Conservation (phyloP, 2,888 invertebrate species). For the Panzeria rudis region DNA sequence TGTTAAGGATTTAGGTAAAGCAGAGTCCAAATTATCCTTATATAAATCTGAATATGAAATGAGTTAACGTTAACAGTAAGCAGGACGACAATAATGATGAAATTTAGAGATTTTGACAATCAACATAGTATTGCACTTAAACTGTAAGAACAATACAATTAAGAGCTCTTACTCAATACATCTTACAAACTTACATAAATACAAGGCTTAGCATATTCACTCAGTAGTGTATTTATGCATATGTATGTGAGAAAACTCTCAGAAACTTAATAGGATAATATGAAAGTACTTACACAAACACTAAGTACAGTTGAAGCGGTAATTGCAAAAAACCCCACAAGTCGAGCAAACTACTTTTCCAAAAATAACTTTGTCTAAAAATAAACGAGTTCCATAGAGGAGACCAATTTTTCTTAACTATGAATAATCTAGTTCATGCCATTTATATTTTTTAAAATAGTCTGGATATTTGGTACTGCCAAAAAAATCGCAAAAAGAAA, state of each 20-base stretch:
- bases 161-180: constrained; percentile 39
- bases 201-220: not conserved
- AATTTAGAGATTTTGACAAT: constrained; percentile 59
- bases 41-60: constrained; percentile 9
- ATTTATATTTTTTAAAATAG: too few species aligned
- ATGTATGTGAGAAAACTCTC: not conserved
- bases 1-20: too few species aligned
- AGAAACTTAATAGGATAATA: constrained; percentile 15
- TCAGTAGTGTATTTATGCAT: not conserved
- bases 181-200: not conserved
- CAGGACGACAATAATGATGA: constrained; percentile 60
- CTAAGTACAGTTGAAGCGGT: constrained; percentile 1
- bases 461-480: too few species aligned
- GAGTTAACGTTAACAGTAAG: constrained; percentile 7
- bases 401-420: too few species aligned
- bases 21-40: not conserved
- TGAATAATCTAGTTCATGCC: too few species aligned
- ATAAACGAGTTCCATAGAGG: too few species aligned
- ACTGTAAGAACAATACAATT: constrained; percentile 52
- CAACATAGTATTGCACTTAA: constrained; percentile 68
- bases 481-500: too few species aligned
- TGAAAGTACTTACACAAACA: constrained; percentile 18
- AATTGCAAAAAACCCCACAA: too few species aligned
- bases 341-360: too few species aligned
- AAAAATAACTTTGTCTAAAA: too few species aligned